Evolutionary conservation across 2,113 vertebrate species (phyloP).

Genomic region (Rissa tridactyla): DNA sequence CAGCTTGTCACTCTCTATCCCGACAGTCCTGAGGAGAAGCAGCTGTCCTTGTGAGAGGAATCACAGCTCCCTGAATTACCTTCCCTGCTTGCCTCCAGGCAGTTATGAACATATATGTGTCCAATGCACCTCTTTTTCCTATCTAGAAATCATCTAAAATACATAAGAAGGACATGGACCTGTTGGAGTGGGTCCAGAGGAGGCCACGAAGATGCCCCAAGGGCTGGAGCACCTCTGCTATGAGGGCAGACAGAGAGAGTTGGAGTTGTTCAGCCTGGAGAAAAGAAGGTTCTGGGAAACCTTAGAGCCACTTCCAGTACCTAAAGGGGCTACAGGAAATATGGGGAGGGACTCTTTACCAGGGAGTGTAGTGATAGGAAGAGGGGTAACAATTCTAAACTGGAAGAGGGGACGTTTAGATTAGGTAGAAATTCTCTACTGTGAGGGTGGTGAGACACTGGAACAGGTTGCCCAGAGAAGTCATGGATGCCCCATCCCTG

Average conservation of each 20-base stretch:
- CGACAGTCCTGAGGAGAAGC: background rate
- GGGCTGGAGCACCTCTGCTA: background rate
- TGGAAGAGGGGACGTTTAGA: background rate
- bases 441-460: background rate
- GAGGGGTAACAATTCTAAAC: background rate
- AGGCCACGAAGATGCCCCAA: background rate
- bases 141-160: background rate
- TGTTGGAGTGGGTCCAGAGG: background rate
- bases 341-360: background rate
- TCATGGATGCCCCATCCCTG: background rate
- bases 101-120: background rate
- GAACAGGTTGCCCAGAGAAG: background rate
- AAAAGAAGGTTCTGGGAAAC: background rate
- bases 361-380: background rate
- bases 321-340: background rate
- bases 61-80: background rate
- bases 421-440: background rate
- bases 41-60: background rate
- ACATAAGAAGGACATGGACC: background rate
- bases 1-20: background rate
- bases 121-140: accelerated
- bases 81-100: background rate
- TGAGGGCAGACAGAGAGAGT: background rate
- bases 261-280: background rate
- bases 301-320: background rate